phyloP scores from a whole-genome alignment of 2,797 vertebrate species.

The Sebastes jordani region DNA sequence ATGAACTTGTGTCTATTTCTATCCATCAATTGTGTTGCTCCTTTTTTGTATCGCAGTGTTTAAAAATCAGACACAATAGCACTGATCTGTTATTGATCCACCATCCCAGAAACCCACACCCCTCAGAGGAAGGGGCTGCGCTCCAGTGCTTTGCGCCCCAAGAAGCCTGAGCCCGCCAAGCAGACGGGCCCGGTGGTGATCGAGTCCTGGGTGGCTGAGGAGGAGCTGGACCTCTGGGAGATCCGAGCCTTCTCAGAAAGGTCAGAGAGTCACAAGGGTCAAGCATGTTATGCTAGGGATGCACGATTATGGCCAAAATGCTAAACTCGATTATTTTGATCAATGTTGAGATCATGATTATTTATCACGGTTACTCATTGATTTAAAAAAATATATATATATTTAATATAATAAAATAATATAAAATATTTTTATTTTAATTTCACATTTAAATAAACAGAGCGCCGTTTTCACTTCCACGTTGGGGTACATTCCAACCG shows the following conservation, averaged over 20 bases:
- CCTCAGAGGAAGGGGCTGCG: slow-evolving; percentile 98
- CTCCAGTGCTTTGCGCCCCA: slow-evolving; percentile 96
- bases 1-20: not conserved
- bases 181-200: slow-evolving; percentile 96
- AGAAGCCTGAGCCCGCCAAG: slow-evolving; percentile 95
- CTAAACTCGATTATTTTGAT: too few relatives aligned
- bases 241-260: slow-evolving; percentile 98
- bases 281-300: not conserved
- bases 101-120: slow-evolving; percentile 91
- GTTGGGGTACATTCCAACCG: too few relatives aligned
- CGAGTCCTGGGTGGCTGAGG: slow-evolving; percentile 97
- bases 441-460: too few relatives aligned
- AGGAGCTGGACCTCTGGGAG: slow-evolving; percentile 97
- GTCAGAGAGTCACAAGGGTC: slow-evolving; percentile 68
- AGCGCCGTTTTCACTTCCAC: too few relatives aligned
- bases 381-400: too few relatives aligned
- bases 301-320: too few relatives aligned
- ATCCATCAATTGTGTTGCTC: not conserved
- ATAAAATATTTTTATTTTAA: too few relatives aligned
- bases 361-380: too few relatives aligned
- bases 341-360: too few relatives aligned
- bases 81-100: not conserved
- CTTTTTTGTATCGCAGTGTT: not conserved
- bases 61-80: not conserved
- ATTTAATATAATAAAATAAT: too few relatives aligned